Percentiles rank a stretch among this genome's conserved stretches.
phyloP scores from a whole-genome alignment of 2,113 vertebrate species.

The Otocyon megalotis region DNA sequence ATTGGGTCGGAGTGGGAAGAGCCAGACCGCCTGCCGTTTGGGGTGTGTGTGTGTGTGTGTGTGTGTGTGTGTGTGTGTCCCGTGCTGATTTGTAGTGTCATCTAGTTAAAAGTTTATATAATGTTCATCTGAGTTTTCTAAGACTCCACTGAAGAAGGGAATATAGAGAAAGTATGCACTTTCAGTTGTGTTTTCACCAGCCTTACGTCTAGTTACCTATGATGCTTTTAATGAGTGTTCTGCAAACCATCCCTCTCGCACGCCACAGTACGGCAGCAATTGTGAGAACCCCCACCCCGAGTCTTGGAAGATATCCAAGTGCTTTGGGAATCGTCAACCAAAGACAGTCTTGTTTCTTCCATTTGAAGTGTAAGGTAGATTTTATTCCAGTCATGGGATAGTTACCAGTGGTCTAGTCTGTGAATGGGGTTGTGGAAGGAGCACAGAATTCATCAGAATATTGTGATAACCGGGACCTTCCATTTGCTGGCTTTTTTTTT shows the following conservation, averaged over 20 bases:
- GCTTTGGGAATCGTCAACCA: background rate
- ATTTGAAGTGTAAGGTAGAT: constrained; percentile 32
- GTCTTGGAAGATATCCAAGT: background rate
- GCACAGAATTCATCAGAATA: background rate
- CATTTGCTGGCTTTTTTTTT: background rate
- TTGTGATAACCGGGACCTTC: background rate
- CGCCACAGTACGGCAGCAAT: accelerated
- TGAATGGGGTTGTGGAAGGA: background rate
- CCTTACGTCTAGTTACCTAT: background rate
- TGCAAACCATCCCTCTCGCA: background rate
- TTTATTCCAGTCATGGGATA: background rate
- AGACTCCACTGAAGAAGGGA: background rate
- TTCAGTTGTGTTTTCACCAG: background rate
- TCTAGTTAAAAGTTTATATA: background rate
- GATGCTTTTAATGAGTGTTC: background rate
- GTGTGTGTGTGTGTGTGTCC: background rate
- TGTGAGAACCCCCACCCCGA: background rate
- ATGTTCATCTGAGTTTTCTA: background rate
- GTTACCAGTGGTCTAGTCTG: constrained; percentile 13
- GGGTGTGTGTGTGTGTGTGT: background rate
- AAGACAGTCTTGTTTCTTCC: background rate
- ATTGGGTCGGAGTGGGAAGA: constrained; percentile 19
- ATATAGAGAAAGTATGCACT: background rate
- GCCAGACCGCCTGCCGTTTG: background rate
- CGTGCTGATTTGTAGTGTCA: background rate